A percentile compares a stretch with the other conserved stretches of the same genome.
Evolutionary conservation across 2,888 invertebrate genomes (phyloP).

Genomic region (Germaria angustata): DNA sequence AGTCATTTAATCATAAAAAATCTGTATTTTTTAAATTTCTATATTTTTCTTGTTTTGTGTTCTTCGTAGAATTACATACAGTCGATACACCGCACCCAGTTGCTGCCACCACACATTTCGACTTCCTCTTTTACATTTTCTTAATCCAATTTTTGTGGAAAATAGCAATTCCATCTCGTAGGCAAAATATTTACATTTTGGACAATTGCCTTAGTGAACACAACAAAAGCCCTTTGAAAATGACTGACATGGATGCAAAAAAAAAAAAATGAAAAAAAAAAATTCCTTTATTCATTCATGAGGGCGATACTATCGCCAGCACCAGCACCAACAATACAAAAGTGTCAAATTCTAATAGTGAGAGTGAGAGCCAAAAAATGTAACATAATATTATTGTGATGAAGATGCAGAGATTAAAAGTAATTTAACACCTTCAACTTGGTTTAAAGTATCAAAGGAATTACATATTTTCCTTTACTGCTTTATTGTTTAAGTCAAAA

Average conservation of each 20-base stretch:
- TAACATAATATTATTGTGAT: slow-evolving; percentile 45
- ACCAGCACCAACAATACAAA: slow-evolving; percentile 5
- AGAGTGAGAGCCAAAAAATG: slow-evolving; percentile 29
- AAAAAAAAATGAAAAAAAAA: too few species aligned
- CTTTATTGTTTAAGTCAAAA: slow-evolving; percentile 6
- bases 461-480: neutral
- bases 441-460: slow-evolving; percentile 44
- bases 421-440: slow-evolving; percentile 63
- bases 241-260: slow-evolving; percentile 7
- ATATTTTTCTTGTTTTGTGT: slow-evolving; percentile 26
- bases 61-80: slow-evolving; percentile 6
- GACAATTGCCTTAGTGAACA: slow-evolving; percentile 54
- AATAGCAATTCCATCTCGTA: slow-evolving; percentile 44
- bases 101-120: slow-evolving; percentile 32
- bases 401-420: slow-evolving; percentile 61
- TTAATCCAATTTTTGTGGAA: slow-evolving; percentile 52
- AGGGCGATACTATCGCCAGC: slow-evolving; percentile 50
- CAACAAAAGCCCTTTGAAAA: slow-evolving; percentile 11
- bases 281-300: slow-evolving; percentile 18
- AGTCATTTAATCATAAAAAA: slow-evolving; percentile 60
- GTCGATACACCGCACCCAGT: slow-evolving; percentile 58
- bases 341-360: slow-evolving; percentile 42
- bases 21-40: slow-evolving; percentile 40
- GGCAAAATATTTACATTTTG: slow-evolving; percentile 65
- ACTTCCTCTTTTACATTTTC: slow-evolving; percentile 42